Base-by-base conservation (phyloP, 2,888 invertebrate genomes). In the Hyposoter didymator region DNA sequence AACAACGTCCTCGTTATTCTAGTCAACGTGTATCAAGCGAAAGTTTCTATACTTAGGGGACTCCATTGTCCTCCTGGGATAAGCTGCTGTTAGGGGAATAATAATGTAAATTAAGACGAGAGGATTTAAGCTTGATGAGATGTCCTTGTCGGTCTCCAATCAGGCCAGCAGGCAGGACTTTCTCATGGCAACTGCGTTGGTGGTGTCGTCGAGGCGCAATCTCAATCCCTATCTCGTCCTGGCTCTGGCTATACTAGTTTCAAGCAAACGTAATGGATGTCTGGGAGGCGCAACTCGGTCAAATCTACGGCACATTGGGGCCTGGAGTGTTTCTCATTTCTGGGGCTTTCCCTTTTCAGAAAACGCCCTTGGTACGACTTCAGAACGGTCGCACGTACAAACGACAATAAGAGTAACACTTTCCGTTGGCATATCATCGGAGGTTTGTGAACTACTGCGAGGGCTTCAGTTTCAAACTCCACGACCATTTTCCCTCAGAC, bases 111-210 rank as follows among this genome's bases (percentile, higher is more conserved):
- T 84, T 73, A 73, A 81, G 76, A 67, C n/a, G 69, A 52, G 75
- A 64, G 80, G 39, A 84, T 81, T 81, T 73, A 84, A 59, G 67
- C 59, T 67, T 12, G 3, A 67, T 19, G 32, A 62, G 49, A 78
- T 73, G 81, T 78, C 84, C 81, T 81, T 84, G 84, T 81, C 81
- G 81, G 62, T 82, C 62, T 75, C 73, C 81, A 81, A 82, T 84
- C 62, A 82, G 84, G 69, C 74, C 28, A 64, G 62, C 28, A 64
- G 62, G 69, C 64, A 62, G 62, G 59, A 39, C 47, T 70, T 22
- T 75, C 64, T 79, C 73, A 49, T 67, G n/a, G n/a, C 67, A 52
- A 35, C 73, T 19, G 35, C 78, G n/a, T n/a, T n/a, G n/a, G n/a
- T 10, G 35, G 10, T 78, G 69, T 69, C 67, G 22, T 64, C 47